phyloP scores from a whole-genome alignment of 2,113 vertebrate genomes.

The Axis porcinus region DNA sequence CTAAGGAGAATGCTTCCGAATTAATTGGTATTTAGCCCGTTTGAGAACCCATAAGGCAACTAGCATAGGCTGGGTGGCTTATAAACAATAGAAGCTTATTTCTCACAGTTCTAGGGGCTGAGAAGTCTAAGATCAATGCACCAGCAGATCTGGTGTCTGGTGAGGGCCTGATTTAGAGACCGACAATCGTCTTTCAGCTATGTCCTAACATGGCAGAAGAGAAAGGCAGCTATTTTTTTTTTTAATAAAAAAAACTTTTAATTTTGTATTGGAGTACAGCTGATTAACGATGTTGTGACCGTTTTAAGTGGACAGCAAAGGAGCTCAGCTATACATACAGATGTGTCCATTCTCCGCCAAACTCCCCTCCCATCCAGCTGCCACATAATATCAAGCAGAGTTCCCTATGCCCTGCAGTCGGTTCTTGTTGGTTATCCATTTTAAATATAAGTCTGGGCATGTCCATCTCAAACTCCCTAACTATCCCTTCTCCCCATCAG shows the following conservation, averaged over 20 bases:
- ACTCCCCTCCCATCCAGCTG: neutral
- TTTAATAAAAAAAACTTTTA: neutral
- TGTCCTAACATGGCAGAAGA: neutral
- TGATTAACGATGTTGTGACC: neutral
- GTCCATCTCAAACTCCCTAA: neutral
- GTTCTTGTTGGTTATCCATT: neutral
- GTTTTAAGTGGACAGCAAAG: neutral
- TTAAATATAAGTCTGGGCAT: neutral
- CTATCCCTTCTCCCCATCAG: neutral
- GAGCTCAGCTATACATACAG: neutral
- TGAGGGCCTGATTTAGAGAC: neutral
- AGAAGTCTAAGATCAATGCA: neutral
- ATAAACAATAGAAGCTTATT: neutral
- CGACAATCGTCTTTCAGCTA: neutral
- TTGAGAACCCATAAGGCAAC: neutral
- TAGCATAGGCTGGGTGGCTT: neutral
- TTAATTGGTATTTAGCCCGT: neutral
- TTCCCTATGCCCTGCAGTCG: neutral
- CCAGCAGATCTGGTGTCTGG: neutral
- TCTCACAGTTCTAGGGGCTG: neutral
- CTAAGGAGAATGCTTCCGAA: neutral
- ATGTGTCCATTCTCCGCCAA: neutral
- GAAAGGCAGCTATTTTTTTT: neutral
- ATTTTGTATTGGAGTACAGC: neutral
- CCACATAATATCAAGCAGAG: neutral